Base-by-base conservation (phyloP, 2,797 vertebrate genomes). In the Myoxocephalus aenaeus region DNA sequence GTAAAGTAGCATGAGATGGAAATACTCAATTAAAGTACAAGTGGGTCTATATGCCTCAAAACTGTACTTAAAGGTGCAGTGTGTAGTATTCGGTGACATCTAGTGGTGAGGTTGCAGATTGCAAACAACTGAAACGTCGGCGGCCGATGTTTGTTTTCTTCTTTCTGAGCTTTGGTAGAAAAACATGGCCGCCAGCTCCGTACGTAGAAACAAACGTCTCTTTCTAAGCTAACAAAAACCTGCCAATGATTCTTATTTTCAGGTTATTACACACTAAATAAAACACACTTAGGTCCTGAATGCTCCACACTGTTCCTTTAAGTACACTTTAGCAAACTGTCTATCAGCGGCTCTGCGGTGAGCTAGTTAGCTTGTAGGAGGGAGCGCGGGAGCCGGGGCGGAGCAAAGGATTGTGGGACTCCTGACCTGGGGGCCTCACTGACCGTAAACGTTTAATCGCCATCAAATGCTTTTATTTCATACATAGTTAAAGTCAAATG, bases 331-430 rank as follows among this genome's bases (percentile, higher is more conserved):
- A 25, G 51, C 22, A 13, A 53, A 6, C 0, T 11, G 83, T 85
- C 83, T 64, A 66, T 80, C 85, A 83, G 89, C 58, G 73, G 83
- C 84, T 88, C 86, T 86, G 82, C 82, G 9, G 42, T 80, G 87
- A 88, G 87, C 80, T 83, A 64, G 82, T 86, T 70, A n/a, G 42
- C 86, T 86, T 77, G 73, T 76, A 73, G 73, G 29, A 29, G 67
- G n/a, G 38, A 14, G 73, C 80, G 56, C 48, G 71, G 70, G 76
- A 80, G 87, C 79, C 85, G 75, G 53, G 40, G 77, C 77, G 20
- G 83, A 32, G 88, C 67, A 76, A 81, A 74, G 66, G 71, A 83
- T 67, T 65, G 48, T 79, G 70, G 70, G 74, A 70, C 12, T 8
- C 8, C 56, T 51, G 54, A 48, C 3, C 46, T 11, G 15, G 40